Percentiles rank a stretch among this genome's conserved stretches.
phyloP scores from a whole-genome alignment of 2,797 vertebrate species.

The Salarias fasciatus region DNA sequence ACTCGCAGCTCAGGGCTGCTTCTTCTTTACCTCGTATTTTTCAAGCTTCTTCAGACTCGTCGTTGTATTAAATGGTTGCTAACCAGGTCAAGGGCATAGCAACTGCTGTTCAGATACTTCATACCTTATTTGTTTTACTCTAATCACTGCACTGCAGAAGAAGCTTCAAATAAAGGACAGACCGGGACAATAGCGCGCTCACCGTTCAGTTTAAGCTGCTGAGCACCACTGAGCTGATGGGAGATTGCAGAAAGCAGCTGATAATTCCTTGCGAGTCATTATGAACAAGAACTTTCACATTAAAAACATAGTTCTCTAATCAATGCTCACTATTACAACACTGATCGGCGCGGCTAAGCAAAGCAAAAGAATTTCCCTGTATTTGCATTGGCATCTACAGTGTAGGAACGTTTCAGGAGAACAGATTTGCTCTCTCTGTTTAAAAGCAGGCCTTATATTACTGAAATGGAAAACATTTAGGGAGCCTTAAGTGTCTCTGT shows the following conservation, averaged over 20 bases:
- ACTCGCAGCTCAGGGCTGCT: no score
- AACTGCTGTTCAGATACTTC: no score
- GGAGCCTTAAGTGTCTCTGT: slow-evolving; percentile 43
- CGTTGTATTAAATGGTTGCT: no score
- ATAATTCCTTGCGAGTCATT: neutral
- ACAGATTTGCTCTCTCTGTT: slow-evolving; percentile 20
- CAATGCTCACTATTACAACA: slow-evolving; percentile 1
- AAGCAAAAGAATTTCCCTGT: slow-evolving; percentile 1
- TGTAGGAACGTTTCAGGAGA: slow-evolving; percentile 18
- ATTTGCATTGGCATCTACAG: neutral
- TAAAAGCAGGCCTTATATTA: slow-evolving; percentile 31
- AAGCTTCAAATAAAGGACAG: no score
- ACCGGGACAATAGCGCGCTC: no score
- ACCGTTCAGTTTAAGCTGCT: no score
- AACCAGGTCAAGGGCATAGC: no score
- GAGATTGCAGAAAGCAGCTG: neutral
- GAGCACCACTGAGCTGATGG: no score
- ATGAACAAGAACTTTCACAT: neutral
- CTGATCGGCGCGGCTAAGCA: neutral
- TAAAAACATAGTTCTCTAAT: slow-evolving; percentile 13
- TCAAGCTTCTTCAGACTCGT: no score
- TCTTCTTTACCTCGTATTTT: no score
- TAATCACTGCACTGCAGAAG: no score
- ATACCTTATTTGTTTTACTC: no score
- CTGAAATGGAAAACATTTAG: slow-evolving; percentile 57